Conservation (phyloP, 1,140 invertebrate genomes). For the Oncopeltus fasciatus region DNA sequence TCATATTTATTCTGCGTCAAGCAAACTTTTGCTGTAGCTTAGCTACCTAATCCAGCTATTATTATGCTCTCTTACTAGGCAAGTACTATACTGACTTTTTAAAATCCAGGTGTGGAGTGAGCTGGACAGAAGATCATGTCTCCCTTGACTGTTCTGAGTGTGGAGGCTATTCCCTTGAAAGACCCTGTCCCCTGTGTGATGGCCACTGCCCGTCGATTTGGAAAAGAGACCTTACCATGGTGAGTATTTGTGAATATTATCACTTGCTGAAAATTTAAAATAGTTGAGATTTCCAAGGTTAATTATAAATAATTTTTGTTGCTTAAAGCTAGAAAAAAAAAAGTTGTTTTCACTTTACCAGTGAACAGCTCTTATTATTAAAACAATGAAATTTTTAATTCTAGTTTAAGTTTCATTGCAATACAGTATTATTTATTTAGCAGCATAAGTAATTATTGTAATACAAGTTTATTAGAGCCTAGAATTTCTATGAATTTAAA, state of each 20-base stretch:
- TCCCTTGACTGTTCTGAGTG: constrained; percentile 68
- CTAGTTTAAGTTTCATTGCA: background rate
- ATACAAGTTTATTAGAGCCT: too few relatives aligned
- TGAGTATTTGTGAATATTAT: constrained; percentile 25
- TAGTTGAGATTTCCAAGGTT: too few relatives aligned
- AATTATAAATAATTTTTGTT: too few relatives aligned
- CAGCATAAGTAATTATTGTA: too few relatives aligned
- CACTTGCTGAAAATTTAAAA: too few relatives aligned
- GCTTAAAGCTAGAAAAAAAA: background rate
- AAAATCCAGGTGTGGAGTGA: constrained; percentile 67
- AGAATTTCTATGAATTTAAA: too few relatives aligned
- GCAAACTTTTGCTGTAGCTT: too few relatives aligned
- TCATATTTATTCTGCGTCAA: too few relatives aligned
- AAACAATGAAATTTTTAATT: background rate
- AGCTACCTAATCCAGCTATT: too few relatives aligned
- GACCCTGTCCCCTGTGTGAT: constrained; percentile 62
- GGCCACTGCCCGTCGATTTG: constrained; percentile 56
- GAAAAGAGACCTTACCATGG: constrained; percentile 63
- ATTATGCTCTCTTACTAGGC: too few relatives aligned
- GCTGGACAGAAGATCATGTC: constrained; percentile 65
- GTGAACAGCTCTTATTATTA: background rate
- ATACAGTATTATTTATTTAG: background rate
- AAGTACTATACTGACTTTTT: too few relatives aligned
- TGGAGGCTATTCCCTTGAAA: constrained; percentile 59
- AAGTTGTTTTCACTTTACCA: background rate